Evolutionary conservation across 2,113 vertebrate species (phyloP).

Genomic region (Albula goreensis): DNA sequence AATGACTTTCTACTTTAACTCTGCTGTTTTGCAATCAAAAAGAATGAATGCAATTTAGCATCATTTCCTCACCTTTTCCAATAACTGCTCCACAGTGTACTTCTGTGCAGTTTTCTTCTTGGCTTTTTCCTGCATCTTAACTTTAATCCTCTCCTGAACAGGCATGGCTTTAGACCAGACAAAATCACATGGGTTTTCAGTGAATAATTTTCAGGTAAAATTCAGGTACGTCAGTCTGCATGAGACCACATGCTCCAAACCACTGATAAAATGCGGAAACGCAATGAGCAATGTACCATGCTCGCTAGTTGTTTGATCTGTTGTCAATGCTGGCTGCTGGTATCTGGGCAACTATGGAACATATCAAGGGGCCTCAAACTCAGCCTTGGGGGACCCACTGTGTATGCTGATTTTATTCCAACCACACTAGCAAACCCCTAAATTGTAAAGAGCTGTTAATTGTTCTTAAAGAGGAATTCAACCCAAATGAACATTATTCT

Average conservation of each 20-base stretch:
- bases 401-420: too few relatives aligned
- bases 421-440: too few relatives aligned
- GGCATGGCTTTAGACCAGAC: slow-evolving; percentile 40
- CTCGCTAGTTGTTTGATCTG: not conserved
- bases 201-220: not conserved
- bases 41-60: not conserved
- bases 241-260: not conserved
- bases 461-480: too few relatives aligned
- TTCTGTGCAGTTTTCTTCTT: slow-evolving; percentile 76
- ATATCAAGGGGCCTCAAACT: too few relatives aligned
- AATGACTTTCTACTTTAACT: too few relatives aligned
- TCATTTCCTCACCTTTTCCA: slow-evolving; percentile 68
- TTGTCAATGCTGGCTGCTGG: not conserved
- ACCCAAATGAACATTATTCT: too few relatives aligned
- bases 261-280: not conserved
- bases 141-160: slow-evolving; percentile 72
- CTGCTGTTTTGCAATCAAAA: not conserved
- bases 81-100: slow-evolving; percentile 68
- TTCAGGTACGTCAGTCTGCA: not conserved
- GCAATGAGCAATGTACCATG: too few relatives aligned
- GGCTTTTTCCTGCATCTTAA: slow-evolving; percentile 72
- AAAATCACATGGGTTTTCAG: too few relatives aligned
- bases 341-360: not conserved
- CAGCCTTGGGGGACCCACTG: too few relatives aligned
- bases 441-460: too few relatives aligned